These are phyloP conservation scores for Rousettus leschenaultii DNA, from an alignment of 2,113 vertebrate species.

Conservation along the genomic window DNA sequence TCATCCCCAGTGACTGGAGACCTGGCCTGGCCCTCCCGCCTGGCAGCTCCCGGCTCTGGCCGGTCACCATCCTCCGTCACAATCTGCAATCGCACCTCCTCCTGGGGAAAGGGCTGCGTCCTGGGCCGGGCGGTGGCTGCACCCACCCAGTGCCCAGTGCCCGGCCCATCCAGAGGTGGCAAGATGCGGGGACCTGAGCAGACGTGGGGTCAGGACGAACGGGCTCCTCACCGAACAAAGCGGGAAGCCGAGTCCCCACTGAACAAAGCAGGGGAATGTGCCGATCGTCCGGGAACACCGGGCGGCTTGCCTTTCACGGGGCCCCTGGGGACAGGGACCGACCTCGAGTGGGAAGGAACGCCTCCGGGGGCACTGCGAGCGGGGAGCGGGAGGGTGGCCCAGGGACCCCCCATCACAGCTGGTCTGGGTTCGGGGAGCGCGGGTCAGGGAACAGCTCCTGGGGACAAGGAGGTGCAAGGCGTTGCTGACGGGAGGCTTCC, in stretches of 20 bases:
- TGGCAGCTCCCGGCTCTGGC: not conserved
- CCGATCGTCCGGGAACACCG: no score
- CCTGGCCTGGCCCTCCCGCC: not conserved
- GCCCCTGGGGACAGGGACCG: no score
- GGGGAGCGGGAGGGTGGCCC: not conserved
- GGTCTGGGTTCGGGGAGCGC: not conserved
- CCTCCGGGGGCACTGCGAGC: not conserved
- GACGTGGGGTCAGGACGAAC: no score
- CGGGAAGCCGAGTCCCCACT: not conserved
- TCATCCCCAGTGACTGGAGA: not conserved
- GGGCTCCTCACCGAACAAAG: no score
- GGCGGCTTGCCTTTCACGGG: no score
- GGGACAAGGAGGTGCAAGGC: not conserved
- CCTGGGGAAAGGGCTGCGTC: not conserved
- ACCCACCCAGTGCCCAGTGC: no score
- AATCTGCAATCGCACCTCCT: not conserved
- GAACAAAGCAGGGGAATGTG: not conserved
- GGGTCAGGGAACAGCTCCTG: not conserved
- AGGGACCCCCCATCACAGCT: not conserved
- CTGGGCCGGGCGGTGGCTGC: not conserved
- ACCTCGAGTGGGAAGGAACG: no score
- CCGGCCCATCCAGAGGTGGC: not conserved
- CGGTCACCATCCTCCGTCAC: not conserved
- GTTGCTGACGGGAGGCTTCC: not conserved
- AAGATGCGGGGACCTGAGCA: rapidly evolving